Evolutionary conservation across 2,113 vertebrate species (phyloP), one percentile per base, ranked within the genome.

Genomic region (Macquaria ambigua): DNA sequence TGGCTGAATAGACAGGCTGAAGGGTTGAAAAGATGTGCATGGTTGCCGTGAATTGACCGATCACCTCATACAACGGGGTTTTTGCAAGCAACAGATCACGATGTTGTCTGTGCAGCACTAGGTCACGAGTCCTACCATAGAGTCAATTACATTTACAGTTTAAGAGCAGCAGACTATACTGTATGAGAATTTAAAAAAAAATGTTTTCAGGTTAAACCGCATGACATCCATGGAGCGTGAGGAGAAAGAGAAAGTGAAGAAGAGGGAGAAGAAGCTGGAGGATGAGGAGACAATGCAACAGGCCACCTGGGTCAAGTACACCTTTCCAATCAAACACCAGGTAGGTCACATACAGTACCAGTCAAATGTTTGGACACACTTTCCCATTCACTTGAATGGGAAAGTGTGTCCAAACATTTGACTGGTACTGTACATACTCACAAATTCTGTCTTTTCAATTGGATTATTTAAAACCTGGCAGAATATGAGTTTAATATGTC

Each of bases 211-310:
- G 75, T 95, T 99, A 87, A 98, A 97, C 78, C 97, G 98, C 88
- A 98, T 99, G 97, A 99, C 98, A n/a, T 97, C 98, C 37, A 96
- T 98, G 87, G 98, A 99, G 93, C 97, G 97, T 88, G 98, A 99
- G 90, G 98, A 99, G 90, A 99, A 99, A 69, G 98, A 99, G 84
- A 99, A 99, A 86, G 96, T 97, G 18, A 99, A 98, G 95, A 99
- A 99, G 93, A 97, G 97, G 81, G 98, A 98, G 93, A 97, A 96
- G 90, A 99, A 98, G 82, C 96, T 98, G 88, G 98, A 99, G 92
- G 98, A 99, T 58, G 98, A 99, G 83, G 98, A 99, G 96, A 98
- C 97, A 0, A 96, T 99, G 97, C 98, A 97, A 70, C 98, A 99
- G 86, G 98, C 98, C 63, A 99, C 98, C 0, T 99, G 98, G 98